phyloP scores from a whole-genome alignment of 2,888 invertebrate species.

The Aphodius sticticus region DNA sequence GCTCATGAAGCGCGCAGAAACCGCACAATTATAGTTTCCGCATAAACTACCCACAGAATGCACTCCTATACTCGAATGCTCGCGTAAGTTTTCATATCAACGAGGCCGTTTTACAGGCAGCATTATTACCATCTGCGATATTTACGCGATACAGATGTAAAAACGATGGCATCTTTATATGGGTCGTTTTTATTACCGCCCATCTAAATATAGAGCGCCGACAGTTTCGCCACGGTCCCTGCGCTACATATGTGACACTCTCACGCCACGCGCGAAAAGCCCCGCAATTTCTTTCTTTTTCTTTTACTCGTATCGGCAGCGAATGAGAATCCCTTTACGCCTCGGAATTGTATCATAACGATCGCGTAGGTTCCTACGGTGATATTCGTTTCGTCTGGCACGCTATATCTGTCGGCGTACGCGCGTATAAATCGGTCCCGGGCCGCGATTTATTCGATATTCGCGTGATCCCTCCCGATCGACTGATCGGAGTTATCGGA shows the following conservation, averaged over 20 bases:
- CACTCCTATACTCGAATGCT: not conserved
- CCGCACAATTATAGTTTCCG: not conserved
- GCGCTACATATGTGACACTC: slow-evolving; percentile 30
- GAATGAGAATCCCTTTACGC: not conserved
- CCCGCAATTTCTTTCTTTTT: slow-evolving; percentile 13
- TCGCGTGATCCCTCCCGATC: slow-evolving; percentile 26
- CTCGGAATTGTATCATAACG: slow-evolving; percentile 25
- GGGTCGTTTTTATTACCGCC: slow-evolving; percentile 30
- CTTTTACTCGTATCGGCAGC: slow-evolving; percentile 6
- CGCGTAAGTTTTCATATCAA: not conserved
- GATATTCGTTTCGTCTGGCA: slow-evolving; percentile 28
- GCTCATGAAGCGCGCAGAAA: not conserved
- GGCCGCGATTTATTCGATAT: slow-evolving; percentile 24
- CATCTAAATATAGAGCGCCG: slow-evolving; percentile 30
- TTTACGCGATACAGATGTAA: slow-evolving; percentile 32
- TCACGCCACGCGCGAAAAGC: slow-evolving; percentile 26
- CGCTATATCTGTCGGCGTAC: slow-evolving; percentile 24
- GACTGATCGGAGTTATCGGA: slow-evolving; percentile 15
- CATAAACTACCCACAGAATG: not conserved
- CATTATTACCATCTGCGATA: slow-evolving; percentile 15
- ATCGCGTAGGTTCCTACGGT: slow-evolving; percentile 27
- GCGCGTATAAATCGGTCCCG: slow-evolving; percentile 9
- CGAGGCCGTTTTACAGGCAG: not conserved
- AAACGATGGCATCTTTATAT: slow-evolving; percentile 30
- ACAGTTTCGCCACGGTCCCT: not conserved